Evolutionary conservation across 2,797 vertebrate species (phyloP), one percentile per base, ranked within the genome.

Genomic region (Tarsius wallacei): DNA sequence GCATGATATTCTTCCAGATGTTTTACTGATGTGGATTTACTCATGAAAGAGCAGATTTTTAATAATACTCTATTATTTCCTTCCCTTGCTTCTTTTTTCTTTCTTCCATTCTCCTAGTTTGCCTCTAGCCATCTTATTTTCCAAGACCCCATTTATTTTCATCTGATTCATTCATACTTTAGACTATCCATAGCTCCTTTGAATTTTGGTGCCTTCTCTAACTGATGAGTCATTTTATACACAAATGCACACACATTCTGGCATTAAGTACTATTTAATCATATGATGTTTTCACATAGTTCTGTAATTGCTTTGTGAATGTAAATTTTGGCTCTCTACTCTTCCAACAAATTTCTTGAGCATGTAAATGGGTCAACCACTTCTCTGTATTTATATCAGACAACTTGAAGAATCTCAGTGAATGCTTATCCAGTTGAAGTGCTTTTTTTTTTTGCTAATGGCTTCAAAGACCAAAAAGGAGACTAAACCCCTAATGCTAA

Each of bases 291-390:
- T 92, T 87, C 47, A 55, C 21, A 42, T 59, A 91, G 55, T 87
- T 93, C n/a, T 12, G 28, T 47, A 90, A 81, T 51, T 80, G 2
- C 74, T 94, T 89, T 89, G 22, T 86, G 63, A 55, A 59, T 82
- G n/a, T 61, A 77, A 66, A 85, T 57, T 61, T 83, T 87, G n/a
- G 16, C 55, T 84, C 4, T 82, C 6, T 63, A 13, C 8, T n/a
- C 28, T 96, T 93, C 36, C 59, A 76, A 26, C 6, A 33, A 83
- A 76, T 66, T 96, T 80, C 33, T 94, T 76, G 63, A 87, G 64
- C 77, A 80, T 93, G 5, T 78, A 87, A 95, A 33, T 90, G 12
- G 59, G 22, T 78, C 78, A 91, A 22, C 70, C 16, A 53, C 51
- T 93, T 94, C 17, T 66, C n/a, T 87, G 7, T 73, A 49, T 63